phyloP scores from a whole-genome alignment of 1,140 invertebrate genomes.

The Chironomus tepperi region DNA sequence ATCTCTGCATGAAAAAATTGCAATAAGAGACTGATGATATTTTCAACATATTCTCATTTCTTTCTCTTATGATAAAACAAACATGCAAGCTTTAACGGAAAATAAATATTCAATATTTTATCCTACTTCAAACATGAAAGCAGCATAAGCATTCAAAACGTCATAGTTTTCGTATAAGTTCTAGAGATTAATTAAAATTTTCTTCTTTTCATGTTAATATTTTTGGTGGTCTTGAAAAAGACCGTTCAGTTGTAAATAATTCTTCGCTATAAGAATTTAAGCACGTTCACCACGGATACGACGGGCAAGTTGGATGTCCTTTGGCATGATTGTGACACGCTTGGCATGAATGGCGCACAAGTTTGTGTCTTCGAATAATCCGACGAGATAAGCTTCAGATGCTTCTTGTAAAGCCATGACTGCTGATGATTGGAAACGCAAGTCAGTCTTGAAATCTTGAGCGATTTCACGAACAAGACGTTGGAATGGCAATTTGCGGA shows the following conservation, averaged over 20 bases:
- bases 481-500: constrained; percentile 81
- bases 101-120: too few relatives aligned
- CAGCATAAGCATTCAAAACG: too few relatives aligned
- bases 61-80: too few relatives aligned
- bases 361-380: constrained; percentile 89
- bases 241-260: not conserved
- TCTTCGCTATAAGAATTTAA: not conserved
- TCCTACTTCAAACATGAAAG: too few relatives aligned
- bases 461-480: constrained; percentile 78
- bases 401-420: constrained; percentile 77
- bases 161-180: too few relatives aligned
- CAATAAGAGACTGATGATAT: too few relatives aligned
- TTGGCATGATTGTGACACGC: constrained; percentile 92
- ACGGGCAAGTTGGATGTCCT: constrained; percentile 86
- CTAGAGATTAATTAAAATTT: too few relatives aligned
- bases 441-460: constrained; percentile 72
- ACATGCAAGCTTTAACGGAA: too few relatives aligned
- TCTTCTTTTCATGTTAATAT: not conserved
- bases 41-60: too few relatives aligned
- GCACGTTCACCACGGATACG: constrained; percentile 71
- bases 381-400: constrained; percentile 83
- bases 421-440: constrained; percentile 72
- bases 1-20: too few relatives aligned
- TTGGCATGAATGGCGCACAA: constrained; percentile 91
- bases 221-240: not conserved